Base-by-base conservation (phyloP, 2,797 vertebrate genomes). In the Prunella strophiata region DNA sequence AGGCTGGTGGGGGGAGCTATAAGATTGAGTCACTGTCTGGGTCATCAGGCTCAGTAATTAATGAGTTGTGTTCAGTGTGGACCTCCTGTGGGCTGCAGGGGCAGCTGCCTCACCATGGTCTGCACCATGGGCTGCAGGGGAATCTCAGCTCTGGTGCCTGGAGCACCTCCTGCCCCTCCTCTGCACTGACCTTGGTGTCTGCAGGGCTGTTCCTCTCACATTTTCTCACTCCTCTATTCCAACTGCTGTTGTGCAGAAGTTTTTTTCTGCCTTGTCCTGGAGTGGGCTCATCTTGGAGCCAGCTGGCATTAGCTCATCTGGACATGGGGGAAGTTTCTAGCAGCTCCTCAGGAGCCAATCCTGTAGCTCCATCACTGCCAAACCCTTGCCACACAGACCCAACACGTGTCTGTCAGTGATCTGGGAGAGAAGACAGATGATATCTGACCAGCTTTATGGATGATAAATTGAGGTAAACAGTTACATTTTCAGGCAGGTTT, bases 101-200 rank as follows among this genome's bases (percentile, higher is more conserved):
- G 16, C 48, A 42, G 29, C 40, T 68, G 40, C 40, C 29, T n/a
- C 62, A 29, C 48, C 30, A 3, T 3, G 66, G 7, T 0, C 58
- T 50, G 22, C n/a, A n/a, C n/a, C n/a, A n/a, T n/a, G n/a, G 14
- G 26, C 65, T 62, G 48, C 42, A 62, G 34, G 7, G 32, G 27
- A 4, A n/a, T 72, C 58, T 72, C 51, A 5, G 27, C 22, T 58
- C 23, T 0, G 0, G 5, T 1, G 2, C 25, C 42, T 77, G 55
- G 20, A 54, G 25, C 73, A 30, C 1, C 9, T 55, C 42, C 42
- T 70, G 30, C 11, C 4, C 8, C 19, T 57, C 18, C 50, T 36
- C 66, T 65, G 19, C 3, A 2, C 38, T 45, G 67, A 17, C 16
- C 23, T 10, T 21, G 13, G 20, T 1, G 32, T 27, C 40, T 70